These are phyloP conservation scores for Marronus borbonicus DNA, from an alignment of 2,888 invertebrate genomes.

Conservation along the genomic window DNA sequence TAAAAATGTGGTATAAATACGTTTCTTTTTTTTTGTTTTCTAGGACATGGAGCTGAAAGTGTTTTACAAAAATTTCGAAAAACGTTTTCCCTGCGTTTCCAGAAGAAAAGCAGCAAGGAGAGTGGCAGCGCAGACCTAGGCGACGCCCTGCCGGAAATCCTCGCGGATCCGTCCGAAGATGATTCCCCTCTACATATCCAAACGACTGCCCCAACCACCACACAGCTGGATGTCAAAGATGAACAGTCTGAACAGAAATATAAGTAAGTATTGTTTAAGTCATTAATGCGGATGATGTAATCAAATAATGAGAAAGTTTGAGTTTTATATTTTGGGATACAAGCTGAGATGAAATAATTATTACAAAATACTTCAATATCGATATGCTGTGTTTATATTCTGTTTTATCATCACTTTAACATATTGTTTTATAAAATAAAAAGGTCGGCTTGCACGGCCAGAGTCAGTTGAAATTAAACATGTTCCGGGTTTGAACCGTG, in stretches of 20 bases:
- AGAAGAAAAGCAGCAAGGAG: conserved; percentile 73
- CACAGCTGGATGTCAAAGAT: conserved; percentile 59
- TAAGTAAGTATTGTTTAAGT: conserved; percentile 60
- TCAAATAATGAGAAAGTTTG: too few relatives aligned
- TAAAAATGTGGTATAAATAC: neutral
- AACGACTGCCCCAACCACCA: conserved; percentile 58
- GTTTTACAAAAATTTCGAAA: conserved; percentile 82
- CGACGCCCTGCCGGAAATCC: conserved; percentile 64
- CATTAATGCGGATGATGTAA: too few relatives aligned
- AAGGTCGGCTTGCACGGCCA: too few relatives aligned
- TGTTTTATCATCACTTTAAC: too few relatives aligned
- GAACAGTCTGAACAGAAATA: conserved; percentile 66
- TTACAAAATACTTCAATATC: too few relatives aligned
- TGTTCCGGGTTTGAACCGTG: too few relatives aligned
- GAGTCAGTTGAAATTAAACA: too few relatives aligned
- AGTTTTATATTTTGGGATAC: too few relatives aligned
- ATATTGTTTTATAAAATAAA: too few relatives aligned
- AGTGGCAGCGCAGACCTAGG: conserved; percentile 68
- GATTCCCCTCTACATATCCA: conserved; percentile 64
- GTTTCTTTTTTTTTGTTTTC: conserved; percentile 48
- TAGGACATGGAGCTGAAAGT: conserved; percentile 70
- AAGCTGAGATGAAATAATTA: too few relatives aligned
- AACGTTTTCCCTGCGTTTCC: conserved; percentile 77
- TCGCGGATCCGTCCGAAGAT: conserved; percentile 66
- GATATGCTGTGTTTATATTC: too few relatives aligned